Conservation (phyloP, 2,797 vertebrate genomes). For the Trematomus bernacchii region DNA sequence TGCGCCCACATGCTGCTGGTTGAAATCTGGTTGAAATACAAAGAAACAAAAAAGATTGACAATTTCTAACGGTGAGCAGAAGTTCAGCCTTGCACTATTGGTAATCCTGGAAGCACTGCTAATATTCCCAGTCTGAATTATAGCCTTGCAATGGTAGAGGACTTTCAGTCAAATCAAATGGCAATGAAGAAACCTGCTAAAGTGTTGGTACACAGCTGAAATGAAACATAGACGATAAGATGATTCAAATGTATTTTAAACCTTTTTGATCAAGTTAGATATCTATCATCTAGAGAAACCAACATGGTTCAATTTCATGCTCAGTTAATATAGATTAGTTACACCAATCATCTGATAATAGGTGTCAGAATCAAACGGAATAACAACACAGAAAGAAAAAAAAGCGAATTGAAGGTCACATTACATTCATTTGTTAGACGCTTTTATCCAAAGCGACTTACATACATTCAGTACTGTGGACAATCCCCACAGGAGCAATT, state of each 20-base stretch:
- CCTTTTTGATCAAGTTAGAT: background rate
- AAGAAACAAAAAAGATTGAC: slow-evolving; percentile 44
- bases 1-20: slow-evolving; percentile 18
- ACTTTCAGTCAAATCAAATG: slow-evolving; percentile 27
- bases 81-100: slow-evolving; percentile 24
- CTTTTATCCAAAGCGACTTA: too few relatives aligned
- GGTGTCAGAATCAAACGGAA: background rate
- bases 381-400: background rate
- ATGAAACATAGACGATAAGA: too few relatives aligned
- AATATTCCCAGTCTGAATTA: slow-evolving; percentile 26
- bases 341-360: background rate
- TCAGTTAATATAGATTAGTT: background rate
- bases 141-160: slow-evolving; percentile 1
- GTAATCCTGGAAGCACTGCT: slow-evolving; percentile 31
- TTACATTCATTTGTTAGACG: too few relatives aligned
- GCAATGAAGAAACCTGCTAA: slow-evolving; percentile 4
- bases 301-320: background rate
- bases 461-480: too few relatives aligned
- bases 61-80: slow-evolving; percentile 28
- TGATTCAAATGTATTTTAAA: slow-evolving; percentile 4
- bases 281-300: background rate
- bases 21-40: slow-evolving; percentile 29
- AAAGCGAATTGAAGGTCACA: background rate
- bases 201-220: background rate
- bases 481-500: too few relatives aligned